Evolutionary conservation across 1,140 invertebrate species (phyloP).

Genomic region (Theocolax elegans): DNA sequence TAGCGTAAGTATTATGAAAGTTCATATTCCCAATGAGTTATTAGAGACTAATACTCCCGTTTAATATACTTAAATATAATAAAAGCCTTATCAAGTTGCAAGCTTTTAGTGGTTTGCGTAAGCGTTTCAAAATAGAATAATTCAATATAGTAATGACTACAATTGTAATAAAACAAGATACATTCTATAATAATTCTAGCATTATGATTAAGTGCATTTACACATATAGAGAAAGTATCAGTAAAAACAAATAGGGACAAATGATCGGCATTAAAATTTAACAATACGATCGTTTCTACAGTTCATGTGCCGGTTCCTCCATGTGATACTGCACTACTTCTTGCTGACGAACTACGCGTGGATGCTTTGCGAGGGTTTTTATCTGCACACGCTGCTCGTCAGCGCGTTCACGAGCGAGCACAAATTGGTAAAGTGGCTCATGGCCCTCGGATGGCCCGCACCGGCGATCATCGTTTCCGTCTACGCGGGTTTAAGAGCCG

Average conservation of each 20-base stretch:
- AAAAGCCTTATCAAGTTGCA: too few relatives aligned
- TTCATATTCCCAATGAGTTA: neutral
- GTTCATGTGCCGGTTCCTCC: constrained; percentile 78
- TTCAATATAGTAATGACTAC: too few relatives aligned
- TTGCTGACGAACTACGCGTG: constrained; percentile 94
- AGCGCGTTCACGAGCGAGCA: constrained; percentile 90
- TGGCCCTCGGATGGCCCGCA: constrained; percentile 85
- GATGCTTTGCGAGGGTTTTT: constrained; percentile 95
- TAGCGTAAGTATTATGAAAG: constrained; percentile 65
- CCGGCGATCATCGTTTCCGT: constrained; percentile 77
- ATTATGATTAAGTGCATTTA: too few relatives aligned
- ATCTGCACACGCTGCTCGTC: constrained; percentile 92
- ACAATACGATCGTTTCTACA: neutral
- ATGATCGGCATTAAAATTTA: too few relatives aligned
- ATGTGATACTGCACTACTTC: constrained; percentile 89
- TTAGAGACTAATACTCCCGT: too few relatives aligned
- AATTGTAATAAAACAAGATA: too few relatives aligned
- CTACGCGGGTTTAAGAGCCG: constrained; percentile 73
- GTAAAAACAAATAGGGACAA: too few relatives aligned
- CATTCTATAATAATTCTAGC: too few relatives aligned
- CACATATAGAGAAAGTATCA: too few relatives aligned
- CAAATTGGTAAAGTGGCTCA: constrained; percentile 83
- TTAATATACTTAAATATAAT: too few relatives aligned
- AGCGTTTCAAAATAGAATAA: too few relatives aligned
- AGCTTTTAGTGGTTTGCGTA: too few relatives aligned